Conservation (phyloP, 2,888 invertebrate species). For the Protonemura montana region DNA sequence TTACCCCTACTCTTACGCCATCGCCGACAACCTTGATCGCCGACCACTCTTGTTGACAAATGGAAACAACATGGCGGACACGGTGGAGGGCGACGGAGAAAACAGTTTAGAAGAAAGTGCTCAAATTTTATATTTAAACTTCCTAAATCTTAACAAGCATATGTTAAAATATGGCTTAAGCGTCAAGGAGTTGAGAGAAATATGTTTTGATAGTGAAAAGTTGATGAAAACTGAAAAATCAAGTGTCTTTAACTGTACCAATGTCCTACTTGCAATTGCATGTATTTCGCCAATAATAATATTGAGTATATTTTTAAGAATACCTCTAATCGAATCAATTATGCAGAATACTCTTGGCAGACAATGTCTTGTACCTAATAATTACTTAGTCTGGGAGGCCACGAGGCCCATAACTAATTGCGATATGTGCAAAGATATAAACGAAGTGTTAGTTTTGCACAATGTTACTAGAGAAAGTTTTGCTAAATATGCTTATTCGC, state of each 20-base stretch:
- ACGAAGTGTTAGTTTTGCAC: constrained; percentile 70
- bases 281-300: constrained; percentile 37
- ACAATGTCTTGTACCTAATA: constrained; percentile 82
- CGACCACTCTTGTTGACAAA: background rate
- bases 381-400: constrained; percentile 87
- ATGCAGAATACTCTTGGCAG: constrained; percentile 58
- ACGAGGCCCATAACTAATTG: constrained; percentile 85
- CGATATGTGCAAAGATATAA: constrained; percentile 75
- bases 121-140: constrained; percentile 47
- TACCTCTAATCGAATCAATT: constrained; percentile 52
- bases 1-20: no score
- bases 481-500: constrained; percentile 76
- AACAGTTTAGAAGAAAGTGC: constrained; percentile 35
- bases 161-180: constrained; percentile 48
- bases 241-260: background rate
- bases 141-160: constrained; percentile 49
- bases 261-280: constrained; percentile 20
- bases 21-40: no score
- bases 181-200: constrained; percentile 47
- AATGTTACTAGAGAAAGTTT: constrained; percentile 77
- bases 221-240: constrained; percentile 22
- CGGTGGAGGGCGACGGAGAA: background rate
- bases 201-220: constrained; percentile 45
- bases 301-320: constrained; percentile 52
- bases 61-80: background rate